Base-by-base conservation (phyloP, 2,113 vertebrate genomes). In the Grantiella picta region DNA sequence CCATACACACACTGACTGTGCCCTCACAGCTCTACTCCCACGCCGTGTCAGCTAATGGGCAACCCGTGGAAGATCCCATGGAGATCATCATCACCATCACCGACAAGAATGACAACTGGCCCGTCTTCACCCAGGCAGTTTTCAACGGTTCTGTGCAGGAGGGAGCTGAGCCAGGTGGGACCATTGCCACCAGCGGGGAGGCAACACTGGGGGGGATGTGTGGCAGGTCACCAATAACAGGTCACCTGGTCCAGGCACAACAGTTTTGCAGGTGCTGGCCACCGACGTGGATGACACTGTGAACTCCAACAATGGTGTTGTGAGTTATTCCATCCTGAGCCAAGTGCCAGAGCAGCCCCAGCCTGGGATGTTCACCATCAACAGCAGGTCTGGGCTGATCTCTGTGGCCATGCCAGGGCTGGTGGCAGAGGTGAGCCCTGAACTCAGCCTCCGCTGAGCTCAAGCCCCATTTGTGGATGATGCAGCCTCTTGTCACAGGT, bases 71-170 rank as follows among this genome's bases (percentile, higher is more conserved):
- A 76, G 97, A 97, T 2, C 98, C 98, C 8, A 98, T 98, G 96
- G 98, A 98, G 73, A 97, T 98, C 42, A 86, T 97, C 83, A 97
- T 98, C 94, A 96, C 94, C 0, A 97, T 98, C 78, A 97, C 83
- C 0, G 98, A 98, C 81, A 97, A 98, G 96, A 98, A 98, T 1
- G 56, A 92, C 82, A 92, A 87, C 49, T 1, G 2, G 38, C 91
- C 79, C 0, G 3, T 76, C n/a, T 93, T 93, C 56, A 64, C 75
- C 14, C 11, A 85, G 60, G 7, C 3, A 2, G 35, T 76, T 44
- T 93, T 72, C 56, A 19, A 8, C 0, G 27, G 92, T 12, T 66
- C 66, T 2, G 71, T 89, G 61, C 45, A 0, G 13, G 89, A 94
- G 42, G 82, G 81, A 66, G 85, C 85, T 35, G 5, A 28, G 29